These are phyloP conservation scores for Borostomias antarcticus DNA, from an alignment of 2,797 vertebrate species.

Conservation along the genomic window DNA sequence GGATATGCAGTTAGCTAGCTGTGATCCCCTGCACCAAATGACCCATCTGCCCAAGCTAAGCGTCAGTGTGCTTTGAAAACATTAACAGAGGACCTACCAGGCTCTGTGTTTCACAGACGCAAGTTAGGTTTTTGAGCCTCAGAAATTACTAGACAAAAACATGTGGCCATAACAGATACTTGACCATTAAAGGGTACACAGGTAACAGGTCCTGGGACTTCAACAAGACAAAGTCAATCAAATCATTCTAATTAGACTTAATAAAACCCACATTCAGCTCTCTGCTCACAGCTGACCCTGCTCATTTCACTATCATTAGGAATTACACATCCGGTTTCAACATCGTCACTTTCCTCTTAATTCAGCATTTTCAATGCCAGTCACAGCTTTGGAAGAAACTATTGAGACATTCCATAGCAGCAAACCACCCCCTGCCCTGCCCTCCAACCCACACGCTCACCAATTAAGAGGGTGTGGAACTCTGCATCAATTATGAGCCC, in stretches of 20 bases:
- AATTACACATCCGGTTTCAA: not conserved
- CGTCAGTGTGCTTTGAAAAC: too few species aligned
- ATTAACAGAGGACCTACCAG: too few species aligned
- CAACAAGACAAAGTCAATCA: not conserved
- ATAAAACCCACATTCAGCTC: too few species aligned
- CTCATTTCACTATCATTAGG: not conserved
- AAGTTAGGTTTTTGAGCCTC: not conserved
- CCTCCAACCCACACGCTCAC: constrained; percentile 22
- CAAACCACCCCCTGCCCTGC: constrained; percentile 12
- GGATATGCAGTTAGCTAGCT: constrained; percentile 35
- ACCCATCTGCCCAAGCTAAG: constrained; percentile 19
- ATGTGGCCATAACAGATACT: not conserved
- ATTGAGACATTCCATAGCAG: too few species aligned
- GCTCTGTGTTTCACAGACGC: not conserved
- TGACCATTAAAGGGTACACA: not conserved
- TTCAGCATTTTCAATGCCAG: constrained; percentile 25
- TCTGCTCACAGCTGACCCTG: not conserved
- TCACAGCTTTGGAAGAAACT: constrained; percentile 1
- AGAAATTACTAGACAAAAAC: not conserved
- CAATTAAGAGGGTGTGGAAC: constrained; percentile 40
- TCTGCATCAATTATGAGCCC: not conserved
- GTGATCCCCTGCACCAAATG: constrained; percentile 47
- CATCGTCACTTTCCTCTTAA: constrained; percentile 10
- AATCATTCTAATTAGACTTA: not conserved
- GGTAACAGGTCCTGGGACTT: not conserved